Evolutionary conservation across 2,113 vertebrate genomes (phyloP), one percentile per base, ranked within the genome.

Genomic region (Malurus cyaneus): DNA sequence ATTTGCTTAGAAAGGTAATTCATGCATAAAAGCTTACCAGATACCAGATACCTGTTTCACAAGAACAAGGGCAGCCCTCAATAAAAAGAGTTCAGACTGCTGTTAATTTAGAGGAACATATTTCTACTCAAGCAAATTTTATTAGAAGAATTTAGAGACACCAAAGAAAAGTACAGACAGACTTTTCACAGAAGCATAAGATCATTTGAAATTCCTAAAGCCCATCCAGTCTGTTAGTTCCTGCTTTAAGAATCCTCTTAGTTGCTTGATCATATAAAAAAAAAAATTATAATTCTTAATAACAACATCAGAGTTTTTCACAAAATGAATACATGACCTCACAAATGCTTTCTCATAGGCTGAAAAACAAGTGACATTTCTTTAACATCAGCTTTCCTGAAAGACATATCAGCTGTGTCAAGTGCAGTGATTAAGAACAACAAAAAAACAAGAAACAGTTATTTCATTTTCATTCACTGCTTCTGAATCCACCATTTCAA

Each of bases 1-100:
- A 95, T 96, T 94, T 89, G 50, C 62, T 88, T 86, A 91, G 69
- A 56, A 85, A 85, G 84, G 64, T 71, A 91, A 91, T 89, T 94
- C 88, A 96, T 83, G 92, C 79, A 56, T 80, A 89, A 80, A 91
- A 92, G 81, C 91, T 77, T 72, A 69, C 23, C 31, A 88, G 84
- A 28, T 90, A 92, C 95, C 86, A 88, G 80, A 95, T 96, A 88
- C 65, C 46, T 66, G 23, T 88, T 96, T 76, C 80, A 88, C 57
- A 86, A 88, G 47, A 82, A 61, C 16, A 52, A 79, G 70, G 59
- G 24, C 36, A 91, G 39, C 44, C 59, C 66, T 89, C 53, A 39
- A 24, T 50, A 72, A 70, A 66, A 91, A 86, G 25, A 9, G 6
- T 25, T 19, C 56, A 57, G 67, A 16, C 18, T 47, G 21, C 41